Evolutionary conservation across 1,140 invertebrate genomes (phyloP).

Genomic region (Brachionus plicatilis): DNA sequence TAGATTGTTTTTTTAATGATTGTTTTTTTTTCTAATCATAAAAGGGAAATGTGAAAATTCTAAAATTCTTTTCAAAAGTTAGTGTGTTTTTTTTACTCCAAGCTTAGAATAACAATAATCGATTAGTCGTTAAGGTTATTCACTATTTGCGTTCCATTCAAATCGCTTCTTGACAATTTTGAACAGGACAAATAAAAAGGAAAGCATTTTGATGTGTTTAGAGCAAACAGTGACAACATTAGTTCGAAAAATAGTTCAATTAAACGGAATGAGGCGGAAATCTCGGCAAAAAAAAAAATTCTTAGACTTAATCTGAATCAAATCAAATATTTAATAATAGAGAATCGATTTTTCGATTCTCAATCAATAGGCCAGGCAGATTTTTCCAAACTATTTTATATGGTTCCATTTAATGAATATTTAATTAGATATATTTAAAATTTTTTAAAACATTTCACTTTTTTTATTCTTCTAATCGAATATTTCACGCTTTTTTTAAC

Average conservation of each 20-base stretch:
- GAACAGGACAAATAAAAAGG: neutral
- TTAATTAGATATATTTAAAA: slow-evolving; percentile 22
- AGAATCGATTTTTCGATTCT: neutral
- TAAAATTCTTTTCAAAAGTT: neutral
- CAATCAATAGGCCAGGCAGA: neutral
- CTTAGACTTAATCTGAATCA: slow-evolving; percentile 29
- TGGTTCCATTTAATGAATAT: slow-evolving; percentile 33
- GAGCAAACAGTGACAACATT: neutral
- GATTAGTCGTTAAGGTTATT: slow-evolving; percentile 36
- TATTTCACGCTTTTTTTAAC: slow-evolving; percentile 13
- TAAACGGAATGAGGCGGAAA: slow-evolving; percentile 33
- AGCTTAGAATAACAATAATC: slow-evolving; percentile 34
- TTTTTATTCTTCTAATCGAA: neutral
- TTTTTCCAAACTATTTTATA: neutral
- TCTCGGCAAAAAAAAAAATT: neutral
- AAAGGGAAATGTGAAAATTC: neutral
- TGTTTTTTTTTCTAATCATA: neutral
- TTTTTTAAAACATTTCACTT: slow-evolving; percentile 29
- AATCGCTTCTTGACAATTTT: slow-evolving; percentile 12
- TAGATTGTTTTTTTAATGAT: neutral
- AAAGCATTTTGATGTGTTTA: slow-evolving; percentile 16
- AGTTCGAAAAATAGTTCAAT: slow-evolving; percentile 16
- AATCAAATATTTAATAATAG: slow-evolving; percentile 32
- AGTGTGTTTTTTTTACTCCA: slow-evolving; percentile 15
- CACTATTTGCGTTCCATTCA: neutral